Evolutionary conservation across 2,888 invertebrate genomes (phyloP).

Genomic region (Sisyra nigra): DNA sequence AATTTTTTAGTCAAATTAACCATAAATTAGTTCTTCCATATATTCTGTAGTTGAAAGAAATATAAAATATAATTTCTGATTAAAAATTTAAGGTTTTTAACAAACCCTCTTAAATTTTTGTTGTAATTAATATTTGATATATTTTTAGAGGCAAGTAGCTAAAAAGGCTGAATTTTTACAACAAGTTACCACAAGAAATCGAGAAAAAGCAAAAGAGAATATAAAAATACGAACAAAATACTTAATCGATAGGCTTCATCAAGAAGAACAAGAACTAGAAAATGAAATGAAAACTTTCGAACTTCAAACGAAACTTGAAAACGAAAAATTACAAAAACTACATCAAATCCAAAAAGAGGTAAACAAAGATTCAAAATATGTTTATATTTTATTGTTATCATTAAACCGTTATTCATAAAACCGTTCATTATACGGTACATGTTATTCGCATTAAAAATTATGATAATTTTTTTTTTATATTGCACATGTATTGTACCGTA

Average conservation of each 20-base stretch:
- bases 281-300: constrained; percentile 34
- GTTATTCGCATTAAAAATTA: no score
- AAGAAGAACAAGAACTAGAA: constrained; percentile 30
- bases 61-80: no score
- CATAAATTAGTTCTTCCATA: no score
- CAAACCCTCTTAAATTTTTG: no score
- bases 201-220: constrained; percentile 15
- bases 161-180: neutral
- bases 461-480: no score
- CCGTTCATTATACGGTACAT: no score
- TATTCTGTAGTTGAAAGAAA: no score
- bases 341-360: constrained; percentile 2
- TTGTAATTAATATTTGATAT: constrained; percentile 1
- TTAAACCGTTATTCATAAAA: neutral
- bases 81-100: no score
- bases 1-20: no score
- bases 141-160: neutral
- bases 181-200: neutral
- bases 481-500: no score
- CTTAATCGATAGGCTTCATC: constrained; percentile 26
- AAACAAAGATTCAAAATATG: constrained; percentile 11
- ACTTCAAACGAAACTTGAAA: constrained; percentile 32
- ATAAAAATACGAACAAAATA: constrained; percentile 20
- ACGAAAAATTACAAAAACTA: constrained; percentile 20
- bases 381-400: constrained; percentile 8